Base-by-base conservation (phyloP, 2,888 invertebrate genomes). In the Drosophila niveifrons region DNA sequence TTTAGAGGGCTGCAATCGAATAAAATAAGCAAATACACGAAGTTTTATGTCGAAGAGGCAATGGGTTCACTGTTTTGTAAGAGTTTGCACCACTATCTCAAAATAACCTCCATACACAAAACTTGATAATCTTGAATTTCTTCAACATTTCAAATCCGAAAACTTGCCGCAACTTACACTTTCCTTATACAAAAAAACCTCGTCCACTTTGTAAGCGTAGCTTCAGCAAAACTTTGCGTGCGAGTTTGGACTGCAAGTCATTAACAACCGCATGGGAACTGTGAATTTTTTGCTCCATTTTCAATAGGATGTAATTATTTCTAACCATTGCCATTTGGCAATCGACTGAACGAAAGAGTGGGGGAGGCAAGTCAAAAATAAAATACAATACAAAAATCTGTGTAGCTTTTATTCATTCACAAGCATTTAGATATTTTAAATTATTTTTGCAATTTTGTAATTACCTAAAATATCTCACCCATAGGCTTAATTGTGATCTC, bases 281-380 rank as follows among this genome's bases (percentile, higher is more conserved):
- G 90, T 96, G 36, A 93, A 94, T 57, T 97, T 95, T 94, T 93
- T 95, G 66, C 93, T 95, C 67, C 93, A 96, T 48, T 98, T 97
- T 90, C 94, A 95, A 74, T 94, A 95, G 90, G 97, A 98, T 90
- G 98, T 98, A 89, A 98, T 92, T 98, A 78, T 97, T 97, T 92
- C 93, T 98, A 7, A 96, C 94, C 95, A 82, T 98, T 94, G 92
- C 93, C n/a, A n/a, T n/a, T 98, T 48, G 96, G 96, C 90, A 96
- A 96, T 91, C 94, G 92, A 69, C 93, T 97, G 76, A 94, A 96
- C 91, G 93, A 91, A 65, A 91, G 93, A 51, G 64, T 13, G n/a
- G n/a, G 10, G 23, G 10, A 29, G 9, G 28, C 11, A 23, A 10
- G 2, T 10, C 43, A 18, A 41, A 57, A n/a, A 62, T 47, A 41